A percentile compares a stretch with the other conserved stretches of the same genome.
These are phyloP conservation scores for Ceramica pisi DNA, from an alignment of 2,888 invertebrate species.

Conservation along the genomic window DNA sequence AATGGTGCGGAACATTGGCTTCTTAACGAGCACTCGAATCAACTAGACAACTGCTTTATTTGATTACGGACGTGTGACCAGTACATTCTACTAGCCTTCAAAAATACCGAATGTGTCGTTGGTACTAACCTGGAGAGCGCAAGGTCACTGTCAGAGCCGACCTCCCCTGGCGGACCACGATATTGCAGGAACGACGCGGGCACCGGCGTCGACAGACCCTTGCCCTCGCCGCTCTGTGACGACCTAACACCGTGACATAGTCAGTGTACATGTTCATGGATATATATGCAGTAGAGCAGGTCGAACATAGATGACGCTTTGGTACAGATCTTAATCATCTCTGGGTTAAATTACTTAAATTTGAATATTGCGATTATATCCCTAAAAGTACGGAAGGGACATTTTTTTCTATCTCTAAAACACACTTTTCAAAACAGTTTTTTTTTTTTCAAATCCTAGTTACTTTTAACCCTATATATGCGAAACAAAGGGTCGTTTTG, in stretches of 20 bases:
- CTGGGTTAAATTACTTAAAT: neutral
- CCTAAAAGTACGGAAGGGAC: no score
- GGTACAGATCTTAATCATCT: neutral
- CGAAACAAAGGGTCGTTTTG: no score
- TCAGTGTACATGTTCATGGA: neutral
- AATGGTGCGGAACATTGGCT: no score
- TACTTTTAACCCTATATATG: no score
- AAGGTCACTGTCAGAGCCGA: constrained; percentile 87
- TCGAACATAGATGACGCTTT: neutral
- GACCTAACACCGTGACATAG: constrained; percentile 51
- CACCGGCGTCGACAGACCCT: constrained; percentile 79
- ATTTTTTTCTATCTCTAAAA: no score
- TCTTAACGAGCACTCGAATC: no score
- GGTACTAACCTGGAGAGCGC: constrained; percentile 83
- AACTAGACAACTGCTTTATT: no score
- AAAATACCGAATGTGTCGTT: no score
- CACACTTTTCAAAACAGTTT: no score
- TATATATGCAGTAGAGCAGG: neutral
- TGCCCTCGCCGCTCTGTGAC: constrained; percentile 70
- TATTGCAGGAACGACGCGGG: constrained; percentile 89
- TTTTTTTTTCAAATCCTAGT: no score
- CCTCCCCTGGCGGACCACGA: constrained; percentile 88
- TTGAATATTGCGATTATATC: neutral
- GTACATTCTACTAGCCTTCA: no score
- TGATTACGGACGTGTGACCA: no score